These are phyloP conservation scores for Crocallis elinguaria DNA, from an alignment of 2,888 invertebrate genomes.

Conservation along the genomic window DNA sequence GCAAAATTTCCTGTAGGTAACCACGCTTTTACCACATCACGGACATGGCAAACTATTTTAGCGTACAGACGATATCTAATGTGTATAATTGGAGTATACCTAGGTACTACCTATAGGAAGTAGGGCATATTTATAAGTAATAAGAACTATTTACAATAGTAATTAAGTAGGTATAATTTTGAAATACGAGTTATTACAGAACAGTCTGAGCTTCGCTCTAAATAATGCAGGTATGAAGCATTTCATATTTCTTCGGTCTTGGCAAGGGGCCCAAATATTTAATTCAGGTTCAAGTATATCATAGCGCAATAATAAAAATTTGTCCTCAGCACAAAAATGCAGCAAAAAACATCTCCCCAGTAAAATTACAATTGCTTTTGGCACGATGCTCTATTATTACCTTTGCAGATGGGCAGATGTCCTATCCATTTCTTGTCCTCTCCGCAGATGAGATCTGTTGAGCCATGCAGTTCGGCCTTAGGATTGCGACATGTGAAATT, in stretches of 20 bases:
- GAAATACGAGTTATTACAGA: background rate
- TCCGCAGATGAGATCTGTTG: conserved; percentile 54
- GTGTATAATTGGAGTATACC: background rate
- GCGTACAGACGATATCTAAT: background rate
- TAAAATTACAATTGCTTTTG: conserved; percentile 1
- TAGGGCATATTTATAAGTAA: too few species aligned
- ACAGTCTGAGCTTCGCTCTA: background rate
- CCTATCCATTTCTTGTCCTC: conserved; percentile 67
- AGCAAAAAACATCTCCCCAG: background rate
- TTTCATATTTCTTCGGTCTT: conserved; percentile 16
- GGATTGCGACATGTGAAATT: conserved; percentile 67
- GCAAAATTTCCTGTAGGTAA: too few species aligned
- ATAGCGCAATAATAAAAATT: background rate
- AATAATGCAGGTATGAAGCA: conserved; percentile 16
- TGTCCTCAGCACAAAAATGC: background rate
- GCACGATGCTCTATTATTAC: conserved; percentile 53
- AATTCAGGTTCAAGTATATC: conserved; percentile 18
- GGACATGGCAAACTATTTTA: too few species aligned
- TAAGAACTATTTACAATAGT: too few species aligned
- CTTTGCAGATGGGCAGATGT: conserved; percentile 64
- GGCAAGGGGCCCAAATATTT: conserved; percentile 24
- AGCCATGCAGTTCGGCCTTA: conserved; percentile 57
- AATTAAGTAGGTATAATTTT: too few species aligned
- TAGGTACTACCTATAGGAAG: too few species aligned
- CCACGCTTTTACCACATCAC: too few species aligned